phyloP scores from a whole-genome alignment of 1,140 invertebrate species.

The Anastrepha obliqua region DNA sequence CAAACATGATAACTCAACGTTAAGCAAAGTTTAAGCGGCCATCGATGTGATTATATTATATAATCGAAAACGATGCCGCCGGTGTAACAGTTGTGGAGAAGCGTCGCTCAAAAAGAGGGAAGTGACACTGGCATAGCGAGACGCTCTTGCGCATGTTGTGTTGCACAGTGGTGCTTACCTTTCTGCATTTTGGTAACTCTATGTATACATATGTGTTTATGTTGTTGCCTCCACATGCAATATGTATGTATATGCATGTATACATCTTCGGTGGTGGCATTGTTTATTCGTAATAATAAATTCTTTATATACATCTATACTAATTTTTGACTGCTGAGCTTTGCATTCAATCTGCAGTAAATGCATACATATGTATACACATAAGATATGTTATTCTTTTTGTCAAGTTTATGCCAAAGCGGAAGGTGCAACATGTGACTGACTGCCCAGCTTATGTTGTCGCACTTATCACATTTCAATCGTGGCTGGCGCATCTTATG shows the following conservation, averaged over 20 bases:
- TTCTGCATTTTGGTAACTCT: not conserved
- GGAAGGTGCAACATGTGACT: conserved; percentile 11
- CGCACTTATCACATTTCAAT: too few relatives aligned
- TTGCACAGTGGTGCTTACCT: not conserved
- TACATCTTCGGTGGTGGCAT: not conserved
- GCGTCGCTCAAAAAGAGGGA: not conserved
- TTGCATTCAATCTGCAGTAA: not conserved
- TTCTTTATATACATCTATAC: not conserved
- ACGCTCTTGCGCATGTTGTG: conserved; percentile 21
- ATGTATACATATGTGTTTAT: not conserved
- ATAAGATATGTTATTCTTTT: not conserved
- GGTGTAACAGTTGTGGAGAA: not conserved
- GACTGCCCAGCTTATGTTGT: not conserved
- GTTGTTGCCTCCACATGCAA: too few relatives aligned
- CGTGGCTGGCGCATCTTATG: too few relatives aligned
- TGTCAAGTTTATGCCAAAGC: not conserved
- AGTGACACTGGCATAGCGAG: conserved; percentile 21
- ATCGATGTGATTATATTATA: conserved; percentile 32
- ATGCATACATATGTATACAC: not conserved
- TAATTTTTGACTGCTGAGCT: not conserved
- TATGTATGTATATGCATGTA: not conserved
- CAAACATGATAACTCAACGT: conserved; percentile 4
- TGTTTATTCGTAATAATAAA: conserved; percentile 15
- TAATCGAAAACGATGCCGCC: conserved; percentile 14
- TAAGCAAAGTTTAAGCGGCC: not conserved